Evolutionary conservation across 2,797 vertebrate genomes (phyloP), one percentile per base, ranked within the genome.

Genomic region (Chlorospingus semifuscus): DNA sequence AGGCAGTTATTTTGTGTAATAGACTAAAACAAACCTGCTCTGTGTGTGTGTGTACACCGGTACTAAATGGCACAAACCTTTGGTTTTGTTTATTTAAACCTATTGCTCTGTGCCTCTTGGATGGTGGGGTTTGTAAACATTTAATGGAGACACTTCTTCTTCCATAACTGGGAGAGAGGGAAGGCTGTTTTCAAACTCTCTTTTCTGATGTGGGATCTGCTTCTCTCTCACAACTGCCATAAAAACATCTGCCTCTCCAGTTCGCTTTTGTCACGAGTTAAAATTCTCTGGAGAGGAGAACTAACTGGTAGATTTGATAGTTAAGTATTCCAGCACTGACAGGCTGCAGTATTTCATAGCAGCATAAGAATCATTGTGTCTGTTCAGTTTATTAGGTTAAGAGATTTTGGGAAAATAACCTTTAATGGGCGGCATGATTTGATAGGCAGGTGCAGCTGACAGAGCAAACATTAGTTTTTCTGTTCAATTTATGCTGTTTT

Each of bases 1-100:
- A 96, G 83, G 70, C 70, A 91, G 85, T 93, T 94, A 89, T 94
- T 96, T 96, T 74, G 94, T 87, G 94, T 89, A 94, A 94, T 86
- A 96, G 93, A 93, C 89, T 95, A 90, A 97, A 96, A 21, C 87
- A 95, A 93, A 91, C 87, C 80, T 88, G 59, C 36, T 90, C 50
- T 83, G 0, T 69, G 2, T 74, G 2, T 74, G 2, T 86, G 69
- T 86, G 53, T 74, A 60, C 15, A 15, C 49, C 1, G 19, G 68
- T 34, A 52, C 41, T 36, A 55, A 90, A 91, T 66, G 56, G 56
- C 49, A 63, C 52, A 80, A 85, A 77, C 81, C 49, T 61, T 68
- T 77, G 37, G 12, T 70, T 78, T 91, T 91, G 69, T 92, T 87
- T 95, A 86, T 93, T 91, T 88, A 92, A 88, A 81, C 70, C 59